Evolutionary conservation across 2,888 invertebrate species (phyloP).

Genomic region (Plutella xylostella): DNA sequence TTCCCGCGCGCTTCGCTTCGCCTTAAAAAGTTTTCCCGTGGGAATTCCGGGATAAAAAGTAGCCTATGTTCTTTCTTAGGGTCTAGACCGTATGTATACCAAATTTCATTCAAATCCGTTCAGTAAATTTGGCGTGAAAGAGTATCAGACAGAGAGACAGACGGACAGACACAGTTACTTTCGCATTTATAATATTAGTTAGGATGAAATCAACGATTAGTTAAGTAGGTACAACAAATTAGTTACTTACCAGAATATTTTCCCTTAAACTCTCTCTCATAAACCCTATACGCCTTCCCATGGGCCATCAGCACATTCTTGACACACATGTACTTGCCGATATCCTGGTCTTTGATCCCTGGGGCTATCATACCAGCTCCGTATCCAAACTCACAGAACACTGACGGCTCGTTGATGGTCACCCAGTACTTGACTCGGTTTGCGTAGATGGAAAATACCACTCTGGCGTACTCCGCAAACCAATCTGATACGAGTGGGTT

Average conservation of each 20-base stretch:
- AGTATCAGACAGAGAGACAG: too few species aligned
- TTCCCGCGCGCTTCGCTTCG: too few species aligned
- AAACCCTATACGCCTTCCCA: constrained; percentile 48
- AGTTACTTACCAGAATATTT: constrained; percentile 57
- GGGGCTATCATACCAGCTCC: constrained; percentile 36
- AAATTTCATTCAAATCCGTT: too few species aligned
- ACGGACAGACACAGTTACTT: too few species aligned
- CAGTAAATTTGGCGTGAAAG: too few species aligned
- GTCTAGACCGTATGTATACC: too few species aligned
- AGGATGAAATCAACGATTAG: too few species aligned
- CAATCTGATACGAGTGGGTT: constrained; percentile 49
- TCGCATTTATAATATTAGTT: too few species aligned
- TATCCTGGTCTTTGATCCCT: constrained; percentile 40
- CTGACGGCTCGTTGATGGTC: constrained; percentile 69
- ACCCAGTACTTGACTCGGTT: constrained; percentile 67
- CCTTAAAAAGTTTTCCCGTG: too few species aligned
- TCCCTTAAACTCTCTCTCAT: constrained; percentile 40
- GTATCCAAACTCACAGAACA: constrained; percentile 53
- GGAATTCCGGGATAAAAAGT: too few species aligned
- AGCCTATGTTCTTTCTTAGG: too few species aligned
- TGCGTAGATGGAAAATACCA: constrained; percentile 49
- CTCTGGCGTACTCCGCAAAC: constrained; percentile 58
- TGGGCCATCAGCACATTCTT: constrained; percentile 66
- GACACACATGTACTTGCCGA: constrained; percentile 61
- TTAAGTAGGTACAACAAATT: too few species aligned